Percentiles rank a stretch among this genome's conserved stretches.
Evolutionary conservation across 2,888 invertebrate genomes (phyloP).

Genomic region (Coremacera marginata): DNA sequence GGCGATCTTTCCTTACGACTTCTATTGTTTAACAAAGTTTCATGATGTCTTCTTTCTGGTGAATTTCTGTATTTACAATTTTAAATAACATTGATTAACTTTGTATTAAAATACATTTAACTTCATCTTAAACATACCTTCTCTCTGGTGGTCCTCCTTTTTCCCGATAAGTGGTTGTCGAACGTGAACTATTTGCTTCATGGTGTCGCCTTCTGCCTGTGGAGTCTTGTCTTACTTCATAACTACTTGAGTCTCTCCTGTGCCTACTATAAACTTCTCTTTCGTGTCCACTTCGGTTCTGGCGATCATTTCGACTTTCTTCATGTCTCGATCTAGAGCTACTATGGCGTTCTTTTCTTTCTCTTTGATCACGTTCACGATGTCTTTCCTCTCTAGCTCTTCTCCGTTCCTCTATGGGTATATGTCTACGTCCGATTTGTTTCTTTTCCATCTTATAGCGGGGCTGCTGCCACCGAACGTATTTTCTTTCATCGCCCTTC

Average conservation of each 20-base stretch:
- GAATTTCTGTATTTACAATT: neutral
- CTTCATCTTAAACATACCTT: neutral
- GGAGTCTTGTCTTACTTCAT: neutral
- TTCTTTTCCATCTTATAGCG: slow-evolving; percentile 9
- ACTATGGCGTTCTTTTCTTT: slow-evolving; percentile 7
- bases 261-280: neutral
- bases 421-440: slow-evolving; percentile 17
- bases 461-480: neutral
- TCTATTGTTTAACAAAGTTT: neutral
- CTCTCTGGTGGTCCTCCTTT: neutral
- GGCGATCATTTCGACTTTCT: neutral
- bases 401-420: slow-evolving; percentile 51
- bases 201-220: neutral
- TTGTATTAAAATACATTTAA: neutral
- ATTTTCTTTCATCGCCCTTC: slow-evolving; percentile 19
- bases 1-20: neutral
- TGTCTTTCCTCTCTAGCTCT: slow-evolving; percentile 58
- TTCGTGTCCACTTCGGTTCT: neutral
- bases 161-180: neutral
- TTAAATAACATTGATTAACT: neutral
- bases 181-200: neutral
- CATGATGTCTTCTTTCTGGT: neutral
- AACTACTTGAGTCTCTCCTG: neutral
- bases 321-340: slow-evolving; percentile 37
- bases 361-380: slow-evolving; percentile 43